Conservation (phyloP, 2,797 vertebrate genomes). For the Pseudotriccus pelzelni region DNA sequence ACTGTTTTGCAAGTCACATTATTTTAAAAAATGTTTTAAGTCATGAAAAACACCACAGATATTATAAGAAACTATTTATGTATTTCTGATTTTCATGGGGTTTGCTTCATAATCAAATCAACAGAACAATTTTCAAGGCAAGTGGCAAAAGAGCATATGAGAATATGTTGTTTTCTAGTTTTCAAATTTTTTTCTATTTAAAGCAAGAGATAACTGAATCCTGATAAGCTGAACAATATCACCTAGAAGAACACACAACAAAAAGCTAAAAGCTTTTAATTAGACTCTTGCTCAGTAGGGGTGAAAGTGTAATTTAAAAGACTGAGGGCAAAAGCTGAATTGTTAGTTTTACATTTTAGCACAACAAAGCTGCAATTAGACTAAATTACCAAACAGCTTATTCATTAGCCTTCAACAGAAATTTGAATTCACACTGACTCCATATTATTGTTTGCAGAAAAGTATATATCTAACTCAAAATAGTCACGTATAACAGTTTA, state of each 20-base stretch:
- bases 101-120: conserved; percentile 54
- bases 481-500: conserved; percentile 21
- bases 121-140: conserved; percentile 45
- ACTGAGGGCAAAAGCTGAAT: conserved; percentile 60
- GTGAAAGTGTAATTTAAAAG: conserved; percentile 75
- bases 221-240: conserved; percentile 68
- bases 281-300: conserved; percentile 71
- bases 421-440: conserved; percentile 61
- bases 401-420: conserved; percentile 73
- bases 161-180: conserved; percentile 17
- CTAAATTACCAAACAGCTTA: conserved; percentile 74
- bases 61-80: background rate
- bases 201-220: conserved; percentile 66
- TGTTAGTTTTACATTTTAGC: conserved; percentile 72
- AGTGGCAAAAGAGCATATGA: conserved; percentile 2
- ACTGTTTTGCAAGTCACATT: background rate
- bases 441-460: conserved; percentile 64
- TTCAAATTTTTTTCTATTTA: background rate
- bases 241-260: conserved; percentile 57
- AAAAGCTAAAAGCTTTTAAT: conserved; percentile 79
- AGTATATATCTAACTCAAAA: conserved; percentile 48
- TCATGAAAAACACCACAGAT: background rate
- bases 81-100: background rate
- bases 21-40: background rate
- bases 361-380: conserved; percentile 74